Conservation (phyloP, 2,113 vertebrate genomes). For the Labeo rohita region DNA sequence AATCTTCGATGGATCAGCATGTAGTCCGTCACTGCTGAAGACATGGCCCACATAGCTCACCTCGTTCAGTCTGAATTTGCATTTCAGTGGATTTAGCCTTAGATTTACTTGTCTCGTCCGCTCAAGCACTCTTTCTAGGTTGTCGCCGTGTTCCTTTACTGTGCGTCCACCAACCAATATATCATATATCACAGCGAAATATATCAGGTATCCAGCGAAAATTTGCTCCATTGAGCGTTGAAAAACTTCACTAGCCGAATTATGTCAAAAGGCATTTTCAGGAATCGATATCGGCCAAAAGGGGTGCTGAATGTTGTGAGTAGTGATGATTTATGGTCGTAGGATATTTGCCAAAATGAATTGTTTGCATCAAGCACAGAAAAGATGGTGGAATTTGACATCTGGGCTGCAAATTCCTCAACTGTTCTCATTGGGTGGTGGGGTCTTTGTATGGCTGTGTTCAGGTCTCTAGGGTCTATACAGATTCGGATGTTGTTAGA, state of each 20-base stretch:
- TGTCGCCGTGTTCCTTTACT: neutral
- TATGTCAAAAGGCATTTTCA: neutral
- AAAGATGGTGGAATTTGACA: conserved; percentile 10
- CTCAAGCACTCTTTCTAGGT: conserved; percentile 22
- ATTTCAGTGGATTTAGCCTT: no score
- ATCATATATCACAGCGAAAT: neutral
- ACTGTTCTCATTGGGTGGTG: neutral
- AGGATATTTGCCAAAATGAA: neutral
- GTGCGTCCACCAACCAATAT: neutral
- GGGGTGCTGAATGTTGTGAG: neutral
- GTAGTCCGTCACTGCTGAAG: conserved; percentile 55
- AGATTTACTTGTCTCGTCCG: neutral
- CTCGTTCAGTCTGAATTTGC: conserved; percentile 64
- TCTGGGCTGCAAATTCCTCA: neutral
- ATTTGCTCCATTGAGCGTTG: conserved; percentile 26
- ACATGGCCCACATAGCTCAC: conserved; percentile 47
- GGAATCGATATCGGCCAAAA: conserved; percentile 50
- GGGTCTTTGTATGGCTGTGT: neutral
- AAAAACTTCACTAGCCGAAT: neutral
- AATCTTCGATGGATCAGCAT: conserved; percentile 54
- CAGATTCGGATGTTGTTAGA: neutral
- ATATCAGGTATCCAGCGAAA: neutral
- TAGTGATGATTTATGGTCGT: neutral
- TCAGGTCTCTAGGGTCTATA: conserved; percentile 9
- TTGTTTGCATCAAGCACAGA: conserved; percentile 20